phyloP scores from a whole-genome alignment of 1,140 invertebrate species.

The Agrilus planipennis region DNA sequence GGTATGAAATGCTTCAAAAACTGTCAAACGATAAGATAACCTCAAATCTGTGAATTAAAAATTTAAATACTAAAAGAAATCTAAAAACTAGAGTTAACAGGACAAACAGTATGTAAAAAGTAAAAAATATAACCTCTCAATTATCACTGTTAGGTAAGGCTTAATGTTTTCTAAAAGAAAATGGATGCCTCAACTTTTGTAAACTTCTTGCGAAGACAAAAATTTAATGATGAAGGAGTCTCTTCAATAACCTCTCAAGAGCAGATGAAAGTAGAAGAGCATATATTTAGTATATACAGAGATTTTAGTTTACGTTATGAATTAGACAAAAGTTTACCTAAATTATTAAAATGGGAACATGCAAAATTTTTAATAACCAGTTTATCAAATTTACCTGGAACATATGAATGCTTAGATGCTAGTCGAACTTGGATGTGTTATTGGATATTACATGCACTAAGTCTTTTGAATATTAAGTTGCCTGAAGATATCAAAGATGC shows the following conservation, averaged over 20 bases:
- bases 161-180: too few species aligned
- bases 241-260: constrained; percentile 6
- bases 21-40: too few species aligned
- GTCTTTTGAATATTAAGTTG: constrained; percentile 63
- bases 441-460: constrained; percentile 88
- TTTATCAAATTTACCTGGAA: constrained; percentile 49
- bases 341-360: constrained; percentile 53
- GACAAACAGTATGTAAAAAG: too few species aligned
- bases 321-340: constrained; percentile 44
- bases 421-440: constrained; percentile 91
- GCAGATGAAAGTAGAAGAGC: constrained; percentile 22
- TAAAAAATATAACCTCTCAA: too few species aligned
- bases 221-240: too few species aligned
- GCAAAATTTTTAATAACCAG: constrained; percentile 56
- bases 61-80: too few species aligned
- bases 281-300: constrained; percentile 19
- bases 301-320: constrained; percentile 27
- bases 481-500: constrained; percentile 47
- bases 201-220: too few species aligned
- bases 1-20: too few species aligned
- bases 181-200: too few species aligned
- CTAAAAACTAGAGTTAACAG: too few species aligned
- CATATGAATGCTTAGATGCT: constrained; percentile 79
- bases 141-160: too few species aligned
- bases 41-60: too few species aligned